Evolutionary conservation across 2,888 invertebrate genomes (phyloP).

Genomic region (Diarsia brunnea): DNA sequence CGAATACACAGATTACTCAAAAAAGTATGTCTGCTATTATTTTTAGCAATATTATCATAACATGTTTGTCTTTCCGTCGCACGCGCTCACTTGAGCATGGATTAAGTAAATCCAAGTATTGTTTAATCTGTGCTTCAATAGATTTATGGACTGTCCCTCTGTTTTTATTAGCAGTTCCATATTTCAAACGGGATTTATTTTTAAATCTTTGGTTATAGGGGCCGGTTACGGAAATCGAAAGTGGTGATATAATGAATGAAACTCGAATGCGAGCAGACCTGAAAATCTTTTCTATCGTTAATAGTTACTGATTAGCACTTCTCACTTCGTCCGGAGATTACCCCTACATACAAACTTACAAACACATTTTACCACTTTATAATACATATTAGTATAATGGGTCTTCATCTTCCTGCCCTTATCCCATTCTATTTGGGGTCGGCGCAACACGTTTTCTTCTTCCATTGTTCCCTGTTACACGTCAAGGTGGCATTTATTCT

Average conservation of each 20-base stretch:
- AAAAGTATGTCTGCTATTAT: slow-evolving; percentile 31
- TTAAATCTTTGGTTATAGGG: slow-evolving; percentile 18
- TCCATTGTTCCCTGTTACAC: too few species aligned
- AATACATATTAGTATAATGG: too few species aligned
- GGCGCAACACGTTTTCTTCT: too few species aligned
- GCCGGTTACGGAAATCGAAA: background rate
- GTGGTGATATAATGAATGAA: background rate
- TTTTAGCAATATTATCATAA: slow-evolving; percentile 38
- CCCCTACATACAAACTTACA: too few species aligned
- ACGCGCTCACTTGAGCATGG: slow-evolving; percentile 47
- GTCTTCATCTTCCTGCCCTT: too few species aligned
- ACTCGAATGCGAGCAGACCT: too few species aligned
- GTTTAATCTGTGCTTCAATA: slow-evolving; percentile 51
- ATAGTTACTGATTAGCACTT: too few species aligned
- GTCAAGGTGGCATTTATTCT: too few species aligned
- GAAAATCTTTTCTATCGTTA: too few species aligned
- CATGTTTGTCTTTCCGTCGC: slow-evolving; percentile 43
- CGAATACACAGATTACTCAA: slow-evolving; percentile 9
- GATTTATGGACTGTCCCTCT: slow-evolving; percentile 36
- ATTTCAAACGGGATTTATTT: slow-evolving; percentile 28
- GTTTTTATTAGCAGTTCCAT: slow-evolving; percentile 52
- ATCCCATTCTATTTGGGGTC: too few species aligned
- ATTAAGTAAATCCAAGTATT: slow-evolving; percentile 54
- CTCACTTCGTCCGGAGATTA: too few species aligned
- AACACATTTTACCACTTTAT: too few species aligned